Base-by-base conservation (phyloP, 2,888 invertebrate genomes). In the Drosophila macrospina region DNA sequence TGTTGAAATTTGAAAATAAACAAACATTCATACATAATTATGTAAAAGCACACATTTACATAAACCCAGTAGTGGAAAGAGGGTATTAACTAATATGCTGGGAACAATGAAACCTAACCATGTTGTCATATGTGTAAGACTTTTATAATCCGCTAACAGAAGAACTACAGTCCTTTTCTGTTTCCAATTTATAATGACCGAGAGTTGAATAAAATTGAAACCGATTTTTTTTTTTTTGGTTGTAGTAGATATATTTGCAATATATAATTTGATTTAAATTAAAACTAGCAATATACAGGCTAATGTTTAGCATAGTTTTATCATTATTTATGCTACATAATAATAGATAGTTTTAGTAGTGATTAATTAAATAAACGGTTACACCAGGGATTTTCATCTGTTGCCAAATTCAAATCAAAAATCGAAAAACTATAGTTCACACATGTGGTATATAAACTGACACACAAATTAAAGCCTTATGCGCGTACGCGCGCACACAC, bases 241-340 rank as follows among this genome's bases (percentile, higher is more conserved):
- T 69, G 52, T 67, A 73, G 70, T 63, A 72, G 52, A 69, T 82
- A 86, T 88, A 88, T 82, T 88, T 86, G 68, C 70, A 86, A 87
- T 85, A 88, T 83, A 86, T 71, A 83, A 76, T 88, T 88, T 88
- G 77, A 83, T 88, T 88, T 83, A 80, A 83, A 81, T 70, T 88
- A 86, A 63, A 68, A 56, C 88, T 83, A 83, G 86, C 83, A 88
- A 88, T 83, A 66, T 83, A 83, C 88, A 88, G 69, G 77, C 83
- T 73, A 76, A 63, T 61, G 50, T 67, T 67, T 82, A 71, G 55
- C 64, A 68, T 72, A 65, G 50, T 45, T 76, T 71, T 64, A 67
- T 79, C 39, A 56, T 42, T 66, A 76, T 75, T 75, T 74, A 83
- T 67, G 66, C 80, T 83, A 88, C 71, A 77, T 45, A 63, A 59